Percentiles rank a stretch among this genome's conserved stretches.
Evolutionary conservation across 2,797 vertebrate species (phyloP).

Genomic region (Leptoclinus maculatus): DNA sequence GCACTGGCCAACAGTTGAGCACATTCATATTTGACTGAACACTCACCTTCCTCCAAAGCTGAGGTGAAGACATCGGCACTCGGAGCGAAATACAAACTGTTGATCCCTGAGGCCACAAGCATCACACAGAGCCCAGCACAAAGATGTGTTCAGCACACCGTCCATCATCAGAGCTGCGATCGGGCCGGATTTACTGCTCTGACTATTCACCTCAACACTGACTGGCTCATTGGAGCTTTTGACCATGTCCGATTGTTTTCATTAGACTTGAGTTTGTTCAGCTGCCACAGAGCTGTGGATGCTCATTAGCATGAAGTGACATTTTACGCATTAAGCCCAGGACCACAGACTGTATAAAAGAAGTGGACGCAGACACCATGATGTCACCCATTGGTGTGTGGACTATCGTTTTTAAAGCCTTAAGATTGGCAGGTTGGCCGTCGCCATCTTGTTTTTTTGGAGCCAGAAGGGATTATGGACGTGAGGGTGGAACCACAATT

Average conservation of each 20-base stretch:
- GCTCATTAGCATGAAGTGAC: background rate
- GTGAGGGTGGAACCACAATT: background rate
- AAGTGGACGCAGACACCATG: background rate
- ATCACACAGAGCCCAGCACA: background rate
- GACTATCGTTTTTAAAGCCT: background rate
- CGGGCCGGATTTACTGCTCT: no score
- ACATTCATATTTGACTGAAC: conserved; percentile 24
- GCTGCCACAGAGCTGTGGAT: background rate
- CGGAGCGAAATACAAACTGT: background rate
- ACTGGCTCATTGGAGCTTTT: background rate
- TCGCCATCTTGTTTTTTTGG: background rate
- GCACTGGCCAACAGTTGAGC: background rate
- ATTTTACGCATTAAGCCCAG: background rate
- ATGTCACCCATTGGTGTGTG: background rate
- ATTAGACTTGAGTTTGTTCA: background rate
- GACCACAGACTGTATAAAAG: background rate
- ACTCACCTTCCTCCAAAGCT: conserved; percentile 4
- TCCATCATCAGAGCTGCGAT: background rate
- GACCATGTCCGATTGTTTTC: background rate
- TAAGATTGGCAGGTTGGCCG: background rate
- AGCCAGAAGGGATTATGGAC: background rate
- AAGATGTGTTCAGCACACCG: background rate
- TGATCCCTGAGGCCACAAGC: background rate
- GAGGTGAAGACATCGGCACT: conserved; percentile 1
- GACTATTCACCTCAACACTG: background rate